A percentile compares a stretch with the other conserved stretches of the same genome.
Conservation (phyloP, 2,888 invertebrate species). For the Acrobasis suavella region DNA sequence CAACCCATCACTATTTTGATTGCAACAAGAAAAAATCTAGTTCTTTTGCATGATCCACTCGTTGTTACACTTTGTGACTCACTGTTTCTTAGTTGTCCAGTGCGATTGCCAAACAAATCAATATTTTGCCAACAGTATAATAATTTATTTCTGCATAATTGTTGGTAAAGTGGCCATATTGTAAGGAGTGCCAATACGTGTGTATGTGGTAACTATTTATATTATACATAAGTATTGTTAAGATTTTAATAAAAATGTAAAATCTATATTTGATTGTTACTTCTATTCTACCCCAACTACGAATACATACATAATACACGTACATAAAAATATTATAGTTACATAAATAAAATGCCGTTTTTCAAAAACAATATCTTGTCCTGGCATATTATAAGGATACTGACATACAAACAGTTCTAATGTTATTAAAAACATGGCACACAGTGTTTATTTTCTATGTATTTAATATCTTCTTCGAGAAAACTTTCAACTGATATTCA, state of each 20-base stretch:
- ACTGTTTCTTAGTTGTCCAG: conserved; percentile 40
- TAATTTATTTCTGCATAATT: conserved; percentile 42
- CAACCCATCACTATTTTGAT: too few relatives aligned
- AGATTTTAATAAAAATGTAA: conserved; percentile 73
- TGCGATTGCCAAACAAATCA: conserved; percentile 36
- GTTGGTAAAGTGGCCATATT: conserved; percentile 51
- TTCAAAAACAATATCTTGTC: too few relatives aligned
- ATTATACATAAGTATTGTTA: conserved; percentile 71
- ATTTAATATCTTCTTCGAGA: too few relatives aligned
- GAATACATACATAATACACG: conserved; percentile 28
- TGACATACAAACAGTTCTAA: too few relatives aligned
- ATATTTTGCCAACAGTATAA: conserved; percentile 41
- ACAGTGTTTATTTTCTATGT: too few relatives aligned
- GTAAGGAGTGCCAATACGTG: conserved; percentile 69
- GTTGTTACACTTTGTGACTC: not conserved
- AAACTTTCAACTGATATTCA: too few relatives aligned
- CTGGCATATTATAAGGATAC: too few relatives aligned
- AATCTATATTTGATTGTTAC: conserved; percentile 45
- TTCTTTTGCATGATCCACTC: too few relatives aligned
- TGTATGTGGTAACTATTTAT: conserved; percentile 67
- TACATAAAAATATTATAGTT: conserved; percentile 1
- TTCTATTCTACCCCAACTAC: conserved; percentile 22
- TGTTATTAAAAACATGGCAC: too few relatives aligned
- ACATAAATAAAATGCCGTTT: not conserved
- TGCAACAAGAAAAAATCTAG: too few relatives aligned